These are phyloP conservation scores for Pseudocheirus occidentalis DNA, from an alignment of 2,797 vertebrate genomes.

Conservation along the genomic window DNA sequence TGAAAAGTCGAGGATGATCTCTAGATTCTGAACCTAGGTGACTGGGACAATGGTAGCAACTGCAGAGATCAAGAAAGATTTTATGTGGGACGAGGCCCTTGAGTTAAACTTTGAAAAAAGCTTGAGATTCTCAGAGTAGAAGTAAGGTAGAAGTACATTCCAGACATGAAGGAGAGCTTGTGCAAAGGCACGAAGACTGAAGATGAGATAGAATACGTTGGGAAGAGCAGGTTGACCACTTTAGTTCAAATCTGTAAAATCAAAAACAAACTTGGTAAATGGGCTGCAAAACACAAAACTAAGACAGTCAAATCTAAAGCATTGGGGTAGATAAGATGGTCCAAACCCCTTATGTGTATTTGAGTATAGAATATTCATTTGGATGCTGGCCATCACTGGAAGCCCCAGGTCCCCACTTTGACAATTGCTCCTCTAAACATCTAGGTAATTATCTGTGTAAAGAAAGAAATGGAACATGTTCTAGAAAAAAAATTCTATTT, in stretches of 20 bases:
- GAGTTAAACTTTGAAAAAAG: background rate
- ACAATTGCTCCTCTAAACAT: background rate
- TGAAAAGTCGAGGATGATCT: background rate
- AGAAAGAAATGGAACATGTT: background rate
- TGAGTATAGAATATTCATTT: background rate
- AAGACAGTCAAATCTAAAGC: background rate
- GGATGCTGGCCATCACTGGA: rapidly evolving
- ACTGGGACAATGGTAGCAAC: background rate
- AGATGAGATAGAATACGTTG: background rate
- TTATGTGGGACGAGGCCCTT: background rate
- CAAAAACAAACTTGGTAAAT: background rate
- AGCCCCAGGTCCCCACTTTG: background rate
- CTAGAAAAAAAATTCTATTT: conserved; percentile 8
- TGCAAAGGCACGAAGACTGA: background rate
- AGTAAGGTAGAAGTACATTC: background rate
- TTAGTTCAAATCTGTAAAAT: background rate
- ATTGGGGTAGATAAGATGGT: background rate
- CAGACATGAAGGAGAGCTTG: background rate
- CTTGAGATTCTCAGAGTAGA: background rate
- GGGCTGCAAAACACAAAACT: background rate
- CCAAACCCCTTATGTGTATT: background rate
- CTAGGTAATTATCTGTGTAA: background rate
- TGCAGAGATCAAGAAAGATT: background rate
- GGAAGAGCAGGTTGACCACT: background rate
- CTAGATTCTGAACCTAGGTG: background rate